Percentiles rank a stretch among this genome's conserved stretches.
These are phyloP conservation scores for Hipposideros armiger DNA, from an alignment of 2,113 vertebrate species.

Conservation along the genomic window DNA sequence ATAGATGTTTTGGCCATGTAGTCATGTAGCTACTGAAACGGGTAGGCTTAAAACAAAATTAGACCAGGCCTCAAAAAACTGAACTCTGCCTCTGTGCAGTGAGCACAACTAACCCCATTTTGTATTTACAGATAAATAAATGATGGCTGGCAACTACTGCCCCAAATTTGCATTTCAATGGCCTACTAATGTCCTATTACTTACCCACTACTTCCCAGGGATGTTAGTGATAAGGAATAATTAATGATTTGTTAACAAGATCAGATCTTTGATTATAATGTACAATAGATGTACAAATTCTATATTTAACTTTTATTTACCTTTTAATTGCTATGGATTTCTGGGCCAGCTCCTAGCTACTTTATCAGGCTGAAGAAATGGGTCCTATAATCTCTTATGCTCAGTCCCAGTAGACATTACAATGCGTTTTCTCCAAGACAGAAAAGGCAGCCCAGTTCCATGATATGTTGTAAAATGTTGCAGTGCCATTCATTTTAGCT, in stretches of 20 bases:
- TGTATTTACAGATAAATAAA: slow-evolving; percentile 56
- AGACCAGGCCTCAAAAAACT: background rate
- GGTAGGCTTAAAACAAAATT: background rate
- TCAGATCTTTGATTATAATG: slow-evolving; percentile 76
- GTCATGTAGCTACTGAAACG: background rate
- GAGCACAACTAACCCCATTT: background rate
- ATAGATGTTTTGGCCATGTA: background rate
- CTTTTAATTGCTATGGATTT: slow-evolving; percentile 81
- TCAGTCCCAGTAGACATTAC: slow-evolving; percentile 53
- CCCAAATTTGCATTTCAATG: slow-evolving; percentile 68
- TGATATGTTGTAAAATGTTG: slow-evolving; percentile 49
- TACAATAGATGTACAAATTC: slow-evolving; percentile 78
- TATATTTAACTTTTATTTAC: slow-evolving; percentile 80
- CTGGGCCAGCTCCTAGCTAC: slow-evolving; percentile 43
- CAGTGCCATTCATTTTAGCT: slow-evolving; percentile 46
- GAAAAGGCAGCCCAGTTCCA: slow-evolving; percentile 39
- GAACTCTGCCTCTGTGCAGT: background rate
- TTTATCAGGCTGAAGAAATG: slow-evolving; percentile 76
- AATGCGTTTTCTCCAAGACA: slow-evolving; percentile 66
- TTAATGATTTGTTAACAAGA: slow-evolving; percentile 75
- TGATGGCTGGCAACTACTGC: background rate
- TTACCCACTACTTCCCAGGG: slow-evolving; percentile 26
- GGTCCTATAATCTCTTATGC: slow-evolving; percentile 69
- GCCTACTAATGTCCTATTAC: slow-evolving; percentile 29
- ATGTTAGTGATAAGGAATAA: slow-evolving; percentile 69